Evolutionary conservation across 2,888 invertebrate genomes (phyloP), one percentile per base, ranked within the genome.

Genomic region (Tetropium fuscum): DNA sequence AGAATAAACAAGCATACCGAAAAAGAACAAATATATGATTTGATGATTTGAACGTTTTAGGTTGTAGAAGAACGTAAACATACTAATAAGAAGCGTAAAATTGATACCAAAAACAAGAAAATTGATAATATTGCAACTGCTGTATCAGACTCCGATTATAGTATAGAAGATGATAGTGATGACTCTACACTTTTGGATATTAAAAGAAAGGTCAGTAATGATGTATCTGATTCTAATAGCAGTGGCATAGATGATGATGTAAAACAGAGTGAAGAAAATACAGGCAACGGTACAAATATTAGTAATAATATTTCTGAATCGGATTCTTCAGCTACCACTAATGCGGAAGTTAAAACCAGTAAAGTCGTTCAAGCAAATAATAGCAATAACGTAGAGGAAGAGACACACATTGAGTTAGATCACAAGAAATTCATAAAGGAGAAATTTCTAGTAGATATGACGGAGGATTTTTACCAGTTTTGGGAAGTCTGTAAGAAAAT

Each of bases 381-480:
- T n/a, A 43, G 25, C 11, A 43, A 43, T 13, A 11, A 7, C 1
- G 38, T 38, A n/a, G 43, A 30, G 18, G 22, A 47, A 7, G 27
- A 7, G 18, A 55, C 53, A 0, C 19, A 41, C 7, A 54, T 36
- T 22, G n/a, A 27, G 16, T 53, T 54, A n/a, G 25, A 58, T 36
- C 15, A 11, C 5, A 84, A 82, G 73, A 77, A 80, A 58, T 88
- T 85, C 66, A 88, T 94, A 43, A 87, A 89, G 69, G 84, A 89
- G 53, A 87, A 92, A 66, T 96, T 95, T 80, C 80, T 94, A 19
- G 87, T 93, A 0, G 87, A 92, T 61, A 95, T 97, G 94, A 96
- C 97, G 0, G 78, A 85, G n/a, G 96, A 97, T 80, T 97, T 97
- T 79, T 95, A 89, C 73, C 83, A 87, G 55, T 93, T 97, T 78